phyloP scores from a whole-genome alignment of 2,113 vertebrate species.

The Hystrix cristata region DNA sequence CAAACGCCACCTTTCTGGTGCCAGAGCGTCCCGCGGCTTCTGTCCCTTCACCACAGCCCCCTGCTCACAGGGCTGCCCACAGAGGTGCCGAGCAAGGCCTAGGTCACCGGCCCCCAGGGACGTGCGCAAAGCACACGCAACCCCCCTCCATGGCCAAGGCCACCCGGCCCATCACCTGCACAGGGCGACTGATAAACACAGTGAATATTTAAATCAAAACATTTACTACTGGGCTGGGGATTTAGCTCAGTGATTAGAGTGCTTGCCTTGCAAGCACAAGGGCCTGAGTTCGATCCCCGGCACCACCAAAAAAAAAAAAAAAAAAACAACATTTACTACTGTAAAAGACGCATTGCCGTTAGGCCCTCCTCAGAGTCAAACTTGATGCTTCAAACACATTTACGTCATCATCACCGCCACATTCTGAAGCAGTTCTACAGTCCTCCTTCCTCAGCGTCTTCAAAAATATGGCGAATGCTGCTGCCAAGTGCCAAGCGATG shows the following conservation, averaged over 20 bases:
- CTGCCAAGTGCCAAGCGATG: background rate
- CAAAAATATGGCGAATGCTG: too few relatives aligned
- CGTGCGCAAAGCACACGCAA: background rate
- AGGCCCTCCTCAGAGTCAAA: background rate
- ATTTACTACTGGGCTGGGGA: background rate
- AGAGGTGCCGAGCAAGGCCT: accelerated
- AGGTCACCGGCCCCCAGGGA: background rate
- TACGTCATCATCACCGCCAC: background rate
- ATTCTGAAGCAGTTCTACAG: background rate
- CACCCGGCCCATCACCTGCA: background rate
- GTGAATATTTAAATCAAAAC: background rate
- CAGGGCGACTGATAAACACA: too few relatives aligned
- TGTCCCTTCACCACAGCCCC: accelerated
- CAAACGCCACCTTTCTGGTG: background rate
- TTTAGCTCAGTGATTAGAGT: too few relatives aligned
- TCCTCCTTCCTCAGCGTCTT: background rate
- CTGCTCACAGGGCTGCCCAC: background rate
- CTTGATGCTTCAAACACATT: background rate
- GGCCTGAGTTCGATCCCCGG: too few relatives aligned
- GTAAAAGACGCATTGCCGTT: background rate
- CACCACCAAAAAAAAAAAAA: too few relatives aligned
- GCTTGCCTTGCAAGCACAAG: too few relatives aligned
- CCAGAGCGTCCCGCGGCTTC: background rate
- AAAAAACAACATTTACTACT: background rate
- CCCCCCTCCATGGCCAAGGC: background rate